A percentile compares a stretch with the other conserved stretches of the same genome.
These are phyloP conservation scores for Catharus bicknelli DNA, from an alignment of 2,113 vertebrate species.

Conservation along the genomic window DNA sequence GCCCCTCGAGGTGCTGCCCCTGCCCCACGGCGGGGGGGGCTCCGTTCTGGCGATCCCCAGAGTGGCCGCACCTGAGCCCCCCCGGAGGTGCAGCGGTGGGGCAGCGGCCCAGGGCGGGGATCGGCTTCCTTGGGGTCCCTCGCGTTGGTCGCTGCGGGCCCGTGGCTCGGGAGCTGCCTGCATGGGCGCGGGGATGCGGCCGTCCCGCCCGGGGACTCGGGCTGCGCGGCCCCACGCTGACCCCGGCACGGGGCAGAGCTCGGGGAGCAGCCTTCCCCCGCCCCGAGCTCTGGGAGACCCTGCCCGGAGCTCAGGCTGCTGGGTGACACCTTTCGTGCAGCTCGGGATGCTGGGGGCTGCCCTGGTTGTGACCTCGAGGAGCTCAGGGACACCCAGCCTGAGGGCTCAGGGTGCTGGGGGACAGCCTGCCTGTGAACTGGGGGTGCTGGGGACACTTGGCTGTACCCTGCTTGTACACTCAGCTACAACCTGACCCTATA, in stretches of 20 bases:
- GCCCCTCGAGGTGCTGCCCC: neutral
- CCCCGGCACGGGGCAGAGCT: neutral
- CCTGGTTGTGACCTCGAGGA: neutral
- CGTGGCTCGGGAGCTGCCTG: fast-evolving
- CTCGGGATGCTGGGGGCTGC: neutral
- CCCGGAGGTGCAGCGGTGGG: slow-evolving; percentile 53
- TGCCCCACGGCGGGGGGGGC: neutral
- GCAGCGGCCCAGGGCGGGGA: neutral
- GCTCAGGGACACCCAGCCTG: neutral
- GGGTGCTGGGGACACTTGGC: neutral
- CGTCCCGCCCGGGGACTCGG: fast-evolving
- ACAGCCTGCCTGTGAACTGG: neutral
- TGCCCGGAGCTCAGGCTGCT: neutral
- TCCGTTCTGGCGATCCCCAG: neutral
- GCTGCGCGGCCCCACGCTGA: fast-evolving
- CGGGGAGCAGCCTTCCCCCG: neutral
- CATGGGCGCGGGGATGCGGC: neutral
- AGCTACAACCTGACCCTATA: neutral
- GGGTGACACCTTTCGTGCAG: neutral
- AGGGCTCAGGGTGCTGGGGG: neutral
- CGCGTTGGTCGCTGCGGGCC: fast-evolving
- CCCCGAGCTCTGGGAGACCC: neutral
- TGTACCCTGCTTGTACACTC: neutral
- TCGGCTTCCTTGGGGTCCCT: neutral
- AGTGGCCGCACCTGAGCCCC: neutral